Base-by-base conservation (phyloP, 1,140 invertebrate species). In the Pseudoatta argentina region DNA sequence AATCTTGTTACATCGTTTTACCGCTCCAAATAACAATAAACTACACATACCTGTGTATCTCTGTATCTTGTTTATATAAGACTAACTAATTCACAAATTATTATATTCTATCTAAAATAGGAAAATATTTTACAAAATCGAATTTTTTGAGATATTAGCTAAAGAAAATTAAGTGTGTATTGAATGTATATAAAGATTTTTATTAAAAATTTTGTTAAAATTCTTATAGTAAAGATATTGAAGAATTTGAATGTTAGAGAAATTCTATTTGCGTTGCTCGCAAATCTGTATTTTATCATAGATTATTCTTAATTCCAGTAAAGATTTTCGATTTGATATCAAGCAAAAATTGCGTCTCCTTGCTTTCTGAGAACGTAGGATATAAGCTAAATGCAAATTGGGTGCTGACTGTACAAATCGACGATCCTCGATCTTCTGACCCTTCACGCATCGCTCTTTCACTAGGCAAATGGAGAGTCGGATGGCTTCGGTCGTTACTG, bases 371-470 rank as follows among this genome's bases (percentile, higher is more conserved):
- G n/a, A 67, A 48, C 16, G 51, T 3, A 61, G n/a, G 27, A 53
- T 12, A 30, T 5, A 79, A 16, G 14, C 44, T 71, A 81, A 63
- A 86, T 86, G 76, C 55, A 86, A 86, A 86, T 81, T n/a, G 27
- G n/a, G 24, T 39, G 59, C 34, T 39, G 27, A 63, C 72, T 34
- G 21, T 24, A 63, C 27, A 44, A 86, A 69, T 86, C 66, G 76
- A 61, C 10, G 21, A 71, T 48, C 57, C 72, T 77, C 71, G 72
- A 85, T 85, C 72, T 77, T 55, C 18, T 48, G 64, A 85, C 73
- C 82, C 64, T 85, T 59, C 8, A 63, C 86, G 66, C 44, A 44
- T 85, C 30, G 75, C 77, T 86, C 66, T 85, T 76, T 77, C 82
- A 85, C 55, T n/a, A 64, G 30, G 51, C 77, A 72, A 82, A 72